Conservation (phyloP, 2,797 vertebrate genomes). For the Clarias pachynema region DNA sequence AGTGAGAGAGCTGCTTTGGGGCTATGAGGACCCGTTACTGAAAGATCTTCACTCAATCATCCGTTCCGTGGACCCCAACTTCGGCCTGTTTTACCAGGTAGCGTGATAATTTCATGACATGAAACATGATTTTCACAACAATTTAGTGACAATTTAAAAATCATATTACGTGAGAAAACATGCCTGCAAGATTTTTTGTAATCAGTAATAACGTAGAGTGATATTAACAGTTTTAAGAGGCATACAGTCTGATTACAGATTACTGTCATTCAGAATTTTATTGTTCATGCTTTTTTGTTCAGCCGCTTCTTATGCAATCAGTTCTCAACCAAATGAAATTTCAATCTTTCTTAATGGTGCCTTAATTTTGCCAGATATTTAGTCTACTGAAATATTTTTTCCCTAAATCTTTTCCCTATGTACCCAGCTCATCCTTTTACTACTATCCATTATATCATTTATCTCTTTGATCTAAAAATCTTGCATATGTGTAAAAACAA, state of each 20-base stretch:
- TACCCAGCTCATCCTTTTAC: neutral
- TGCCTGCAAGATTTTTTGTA: neutral
- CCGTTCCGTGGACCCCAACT: conserved; percentile 71
- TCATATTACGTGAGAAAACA: neutral
- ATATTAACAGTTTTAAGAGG: neutral
- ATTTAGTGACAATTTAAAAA: neutral
- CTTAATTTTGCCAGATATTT: neutral
- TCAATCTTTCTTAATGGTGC: neutral
- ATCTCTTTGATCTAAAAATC: neutral
- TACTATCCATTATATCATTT: neutral
- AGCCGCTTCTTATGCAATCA: too few species aligned
- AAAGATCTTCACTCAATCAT: conserved; percentile 61
- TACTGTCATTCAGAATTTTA: neutral
- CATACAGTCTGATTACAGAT: neutral
- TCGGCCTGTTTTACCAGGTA: conserved; percentile 92
- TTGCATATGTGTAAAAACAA: neutral
- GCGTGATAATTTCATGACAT: neutral
- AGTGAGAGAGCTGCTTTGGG: conserved; percentile 88
- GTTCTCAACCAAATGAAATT: too few species aligned
- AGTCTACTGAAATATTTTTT: neutral
- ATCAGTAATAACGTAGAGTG: neutral
- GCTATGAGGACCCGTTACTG: conserved; percentile 86
- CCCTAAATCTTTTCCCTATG: neutral
- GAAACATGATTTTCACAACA: neutral
- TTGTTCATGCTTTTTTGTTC: too few species aligned